Evolutionary conservation across 2,113 vertebrate species (phyloP), one percentile per base, ranked within the genome.

Genomic region (Chaetura pelagica): DNA sequence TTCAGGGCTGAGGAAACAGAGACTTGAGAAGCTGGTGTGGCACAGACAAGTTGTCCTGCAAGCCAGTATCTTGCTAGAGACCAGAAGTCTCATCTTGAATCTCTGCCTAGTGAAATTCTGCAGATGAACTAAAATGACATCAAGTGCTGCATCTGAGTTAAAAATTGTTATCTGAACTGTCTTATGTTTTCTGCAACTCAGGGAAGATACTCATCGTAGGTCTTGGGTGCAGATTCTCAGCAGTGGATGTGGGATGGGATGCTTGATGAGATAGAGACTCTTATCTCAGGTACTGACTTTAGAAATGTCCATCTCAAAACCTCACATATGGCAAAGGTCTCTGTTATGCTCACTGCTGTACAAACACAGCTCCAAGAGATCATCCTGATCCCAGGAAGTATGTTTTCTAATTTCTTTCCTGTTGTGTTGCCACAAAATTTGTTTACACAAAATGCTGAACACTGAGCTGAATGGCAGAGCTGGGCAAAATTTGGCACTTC

Each of bases 401-500:
- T 73, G 20, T 62, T 85, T 76, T 80, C 81, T 77, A 15, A 51
- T 85, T 72, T 76, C 49, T 85, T 71, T 73, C 74, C 51, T 86
- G 19, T 51, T 76, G 23, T 4, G 4, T 80, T 81, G n/a, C 63
- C 81, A 95, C 46, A 58, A 61, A 42, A 42, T 42, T 42, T 42
- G 40, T 69, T 82, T 72, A 51, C 24, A 23, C n/a, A 58, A 78
- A 81, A 66, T 42, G 35, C 35, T 73, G 66, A 94, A 63, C 19
- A 35, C 40, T 26, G 29, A 75, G 57, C 61, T 68, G 66, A 93
- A 91, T 46, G 73, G 40, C n/a, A 84, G 88, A 93, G 57, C 85
- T 86, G 79, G 73, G 64, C 48, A 95, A 85, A 88, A 93, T 62
- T 16, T 88, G 78, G 79, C 34, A 4, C 26, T 76, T 73, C 63